A percentile compares a stretch with the other conserved stretches of the same genome.
Evolutionary conservation across 2,888 invertebrate species (phyloP).

Genomic region (Caenorhabditis sp.): DNA sequence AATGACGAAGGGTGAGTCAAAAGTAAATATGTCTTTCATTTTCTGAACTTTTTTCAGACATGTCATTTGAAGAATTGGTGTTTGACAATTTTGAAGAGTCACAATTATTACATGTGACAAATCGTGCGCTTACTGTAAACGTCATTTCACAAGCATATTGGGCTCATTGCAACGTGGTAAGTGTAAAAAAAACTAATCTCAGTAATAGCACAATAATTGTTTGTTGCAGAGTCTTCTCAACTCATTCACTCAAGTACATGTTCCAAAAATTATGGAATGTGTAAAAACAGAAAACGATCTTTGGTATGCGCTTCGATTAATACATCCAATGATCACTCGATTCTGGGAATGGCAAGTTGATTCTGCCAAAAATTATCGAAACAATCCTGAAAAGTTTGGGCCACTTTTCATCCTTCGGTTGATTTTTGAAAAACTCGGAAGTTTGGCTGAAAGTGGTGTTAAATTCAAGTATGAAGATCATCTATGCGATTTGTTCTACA

Average conservation of each 20-base stretch:
- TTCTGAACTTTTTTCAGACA: conserved; percentile 19
- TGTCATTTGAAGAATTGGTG: conserved; percentile 47
- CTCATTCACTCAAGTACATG: conserved; percentile 14
- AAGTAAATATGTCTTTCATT: neutral
- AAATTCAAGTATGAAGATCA: conserved; percentile 39
- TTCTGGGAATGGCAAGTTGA: conserved; percentile 27
- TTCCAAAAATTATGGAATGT: conserved; percentile 16
- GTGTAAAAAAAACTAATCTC: too few species aligned
- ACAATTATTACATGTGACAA: conserved; percentile 34
- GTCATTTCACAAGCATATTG: conserved; percentile 45
- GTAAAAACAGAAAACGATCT: conserved; percentile 45
- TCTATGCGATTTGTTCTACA: conserved; percentile 71
- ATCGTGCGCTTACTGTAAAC: conserved; percentile 34
- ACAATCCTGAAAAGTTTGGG: conserved; percentile 9
- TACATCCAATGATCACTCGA: conserved; percentile 39
- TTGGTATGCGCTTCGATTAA: conserved; percentile 39
- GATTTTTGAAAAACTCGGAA: conserved; percentile 32
- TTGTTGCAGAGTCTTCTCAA: conserved; percentile 22
- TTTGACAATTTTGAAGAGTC: conserved; percentile 48
- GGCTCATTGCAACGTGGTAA: conserved; percentile 42
- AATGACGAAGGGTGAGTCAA: neutral
- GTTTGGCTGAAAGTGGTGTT: conserved; percentile 27
- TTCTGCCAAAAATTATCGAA: conserved; percentile 14
- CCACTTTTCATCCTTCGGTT: conserved; percentile 15
- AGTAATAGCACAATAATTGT: too few species aligned